These are phyloP conservation scores for Pteronura brasiliensis DNA, from an alignment of 2,113 vertebrate species.

Conservation along the genomic window DNA sequence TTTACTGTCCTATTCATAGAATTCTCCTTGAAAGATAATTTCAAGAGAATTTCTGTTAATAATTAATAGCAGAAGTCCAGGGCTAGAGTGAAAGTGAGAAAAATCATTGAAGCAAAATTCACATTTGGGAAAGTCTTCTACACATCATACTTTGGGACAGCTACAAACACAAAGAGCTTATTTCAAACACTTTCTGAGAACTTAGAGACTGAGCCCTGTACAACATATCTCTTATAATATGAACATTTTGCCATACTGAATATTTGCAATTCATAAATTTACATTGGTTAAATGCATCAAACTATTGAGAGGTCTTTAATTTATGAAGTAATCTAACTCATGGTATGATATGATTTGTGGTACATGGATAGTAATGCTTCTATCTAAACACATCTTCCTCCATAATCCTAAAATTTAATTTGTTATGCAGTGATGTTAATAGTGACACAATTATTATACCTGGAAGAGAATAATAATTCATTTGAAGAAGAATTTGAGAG, in stretches of 20 bases:
- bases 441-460: background rate
- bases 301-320: slow-evolving; percentile 1
- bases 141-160: background rate
- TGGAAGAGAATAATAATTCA: background rate
- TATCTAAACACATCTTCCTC: background rate
- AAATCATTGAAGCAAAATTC: slow-evolving; percentile 2
- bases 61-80: slow-evolving; percentile 38
- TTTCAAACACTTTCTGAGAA: background rate
- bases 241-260: background rate
- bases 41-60: slow-evolving; percentile 54
- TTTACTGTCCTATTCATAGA: background rate
- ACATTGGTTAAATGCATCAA: background rate
- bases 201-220: background rate
- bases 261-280: background rate
- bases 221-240: background rate
- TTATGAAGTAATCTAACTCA: background rate
- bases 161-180: background rate
- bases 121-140: background rate
- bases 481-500: background rate
- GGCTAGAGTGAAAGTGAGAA: background rate
- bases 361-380: background rate
- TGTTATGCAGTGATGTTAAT: background rate
- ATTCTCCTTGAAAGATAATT: slow-evolving; percentile 43
- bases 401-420: background rate
- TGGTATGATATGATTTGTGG: background rate